Conservation (phyloP, 2,113 vertebrate genomes). For the Gnathonemus longibarbis region DNA sequence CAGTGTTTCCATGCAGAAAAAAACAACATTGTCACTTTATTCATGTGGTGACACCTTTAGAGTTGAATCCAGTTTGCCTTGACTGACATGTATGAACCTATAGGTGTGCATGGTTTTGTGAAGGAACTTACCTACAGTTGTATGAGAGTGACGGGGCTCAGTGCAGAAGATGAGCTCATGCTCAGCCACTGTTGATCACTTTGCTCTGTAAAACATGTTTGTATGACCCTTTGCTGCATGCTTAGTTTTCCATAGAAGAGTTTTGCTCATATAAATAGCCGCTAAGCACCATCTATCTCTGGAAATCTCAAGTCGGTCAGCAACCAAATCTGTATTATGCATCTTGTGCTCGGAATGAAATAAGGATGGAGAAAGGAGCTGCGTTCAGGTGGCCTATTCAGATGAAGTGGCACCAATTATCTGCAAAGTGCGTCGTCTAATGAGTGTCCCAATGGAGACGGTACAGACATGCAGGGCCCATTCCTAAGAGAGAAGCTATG, state of each 20-base stretch:
- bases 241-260: background rate
- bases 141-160: background rate
- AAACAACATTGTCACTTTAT: background rate
- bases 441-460: background rate
- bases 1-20: background rate
- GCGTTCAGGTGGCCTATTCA: background rate
- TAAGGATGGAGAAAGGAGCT: background rate
- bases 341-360: background rate
- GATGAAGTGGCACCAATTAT: background rate
- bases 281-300: background rate
- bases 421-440: background rate
- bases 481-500: background rate
- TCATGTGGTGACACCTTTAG: background rate
- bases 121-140: background rate
- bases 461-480: background rate
- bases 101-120: background rate
- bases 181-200: background rate
- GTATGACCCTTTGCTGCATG: background rate
- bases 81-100: background rate
- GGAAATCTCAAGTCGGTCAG: background rate
- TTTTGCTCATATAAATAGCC: background rate
- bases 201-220: background rate
- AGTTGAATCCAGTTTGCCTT: background rate
- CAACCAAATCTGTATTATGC: background rate
- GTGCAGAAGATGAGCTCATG: background rate